Evolutionary conservation across 1,140 invertebrate species (phyloP).

Genomic region (Drosophila ercepeae): DNA sequence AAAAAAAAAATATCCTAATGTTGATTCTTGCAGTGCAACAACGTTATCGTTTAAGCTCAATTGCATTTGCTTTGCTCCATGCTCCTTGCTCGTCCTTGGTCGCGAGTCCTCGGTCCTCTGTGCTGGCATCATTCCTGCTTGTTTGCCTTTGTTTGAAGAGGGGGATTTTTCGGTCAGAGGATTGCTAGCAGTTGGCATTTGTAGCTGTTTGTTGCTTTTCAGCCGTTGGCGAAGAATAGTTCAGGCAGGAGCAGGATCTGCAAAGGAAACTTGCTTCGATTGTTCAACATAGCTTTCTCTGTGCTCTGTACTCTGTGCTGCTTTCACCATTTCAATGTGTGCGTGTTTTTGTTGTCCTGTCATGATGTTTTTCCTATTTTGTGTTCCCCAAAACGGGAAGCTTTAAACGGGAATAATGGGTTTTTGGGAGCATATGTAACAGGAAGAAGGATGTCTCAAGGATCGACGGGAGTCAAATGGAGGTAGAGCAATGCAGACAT

Average conservation of each 20-base stretch:
- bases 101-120: background rate
- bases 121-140: slow-evolving; percentile 3
- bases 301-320: slow-evolving; percentile 6
- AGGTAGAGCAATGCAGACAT: too few relatives aligned
- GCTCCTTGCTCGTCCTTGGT: slow-evolving; percentile 13
- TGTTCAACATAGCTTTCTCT: slow-evolving; percentile 14
- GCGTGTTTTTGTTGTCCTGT: slow-evolving; percentile 4
- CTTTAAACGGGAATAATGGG: background rate
- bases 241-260: slow-evolving; percentile 22
- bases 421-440: background rate
- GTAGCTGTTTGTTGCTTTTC: slow-evolving; percentile 45
- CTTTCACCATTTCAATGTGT: slow-evolving; percentile 7
- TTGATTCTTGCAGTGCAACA: slow-evolving; percentile 51
- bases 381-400: background rate
- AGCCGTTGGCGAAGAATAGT: slow-evolving; percentile 14
- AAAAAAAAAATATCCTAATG: background rate
- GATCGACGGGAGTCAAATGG: too few relatives aligned
- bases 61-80: slow-evolving; percentile 51
- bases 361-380: background rate
- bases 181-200: slow-evolving; percentile 40
- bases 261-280: slow-evolving; percentile 45
- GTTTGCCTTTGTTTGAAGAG: background rate
- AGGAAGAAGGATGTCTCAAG: background rate
- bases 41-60: slow-evolving; percentile 74
- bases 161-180: slow-evolving; percentile 30